Conservation (phyloP, 2,888 invertebrate genomes). For the Byasa hedistus region DNA sequence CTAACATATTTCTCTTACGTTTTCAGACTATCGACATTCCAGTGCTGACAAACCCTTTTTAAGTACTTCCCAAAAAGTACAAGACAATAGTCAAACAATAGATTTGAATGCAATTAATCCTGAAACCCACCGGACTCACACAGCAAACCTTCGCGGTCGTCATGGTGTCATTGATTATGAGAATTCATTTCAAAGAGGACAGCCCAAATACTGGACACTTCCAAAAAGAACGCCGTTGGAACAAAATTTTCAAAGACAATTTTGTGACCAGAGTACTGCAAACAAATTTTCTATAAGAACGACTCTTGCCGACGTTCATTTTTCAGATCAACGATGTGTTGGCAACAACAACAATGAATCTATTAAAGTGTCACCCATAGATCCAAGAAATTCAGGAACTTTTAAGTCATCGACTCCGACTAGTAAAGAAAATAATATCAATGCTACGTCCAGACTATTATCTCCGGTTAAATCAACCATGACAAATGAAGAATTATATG, state of each 20-base stretch:
- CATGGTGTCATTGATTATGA: conserved; percentile 61
- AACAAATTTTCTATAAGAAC: conserved; percentile 47
- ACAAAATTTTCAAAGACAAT: conserved; percentile 37
- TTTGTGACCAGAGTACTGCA: conserved; percentile 37
- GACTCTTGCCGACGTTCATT: conserved; percentile 38
- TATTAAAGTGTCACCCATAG: conserved; percentile 83
- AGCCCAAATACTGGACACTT: conserved; percentile 81
- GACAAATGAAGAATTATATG: conserved; percentile 89
- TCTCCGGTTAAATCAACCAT: conserved; percentile 86
- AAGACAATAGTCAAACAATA: conserved; percentile 50
- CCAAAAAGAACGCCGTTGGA: conserved; percentile 64
- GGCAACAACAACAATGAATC: conserved; percentile 62
- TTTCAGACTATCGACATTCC: conserved; percentile 84
- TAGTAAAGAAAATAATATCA: conserved; percentile 70
- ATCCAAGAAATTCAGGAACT: conserved; percentile 79
- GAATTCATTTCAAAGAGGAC: conserved; percentile 50
- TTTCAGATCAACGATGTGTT: conserved; percentile 36
- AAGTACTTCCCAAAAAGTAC: conserved; percentile 37
- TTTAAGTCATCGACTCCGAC: conserved; percentile 86
- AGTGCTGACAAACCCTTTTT: conserved; percentile 76
- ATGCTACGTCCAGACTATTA: conserved; percentile 75
- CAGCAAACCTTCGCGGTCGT: conserved; percentile 61
- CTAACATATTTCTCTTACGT: conserved; percentile 33
- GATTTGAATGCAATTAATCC: conserved; percentile 58
- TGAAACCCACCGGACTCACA: conserved; percentile 54